These are phyloP conservation scores for Girardia tigrina DNA, from an alignment of 2,888 invertebrate species.

Conservation along the genomic window DNA sequence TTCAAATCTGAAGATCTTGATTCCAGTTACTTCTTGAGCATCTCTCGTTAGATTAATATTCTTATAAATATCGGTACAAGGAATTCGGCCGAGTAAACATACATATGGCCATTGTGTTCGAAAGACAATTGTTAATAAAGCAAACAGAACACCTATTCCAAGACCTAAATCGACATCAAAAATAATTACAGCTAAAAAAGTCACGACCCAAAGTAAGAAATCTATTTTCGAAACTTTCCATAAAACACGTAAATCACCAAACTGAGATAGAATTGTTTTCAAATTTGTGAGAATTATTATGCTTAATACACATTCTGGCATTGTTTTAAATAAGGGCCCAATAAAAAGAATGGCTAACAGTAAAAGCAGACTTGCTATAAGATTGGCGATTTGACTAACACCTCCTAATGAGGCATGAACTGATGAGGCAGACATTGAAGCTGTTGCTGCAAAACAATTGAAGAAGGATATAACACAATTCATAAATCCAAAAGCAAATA, in stretches of 20 bases:
- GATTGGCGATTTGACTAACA: constrained; percentile 64
- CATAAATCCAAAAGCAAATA: constrained; percentile 37
- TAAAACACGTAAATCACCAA: constrained; percentile 43
- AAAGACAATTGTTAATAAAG: constrained; percentile 62
- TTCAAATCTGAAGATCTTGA: constrained; percentile 45
- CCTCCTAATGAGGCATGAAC: constrained; percentile 75
- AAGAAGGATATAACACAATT: constrained; percentile 33
- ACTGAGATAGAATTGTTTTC: constrained; percentile 48
- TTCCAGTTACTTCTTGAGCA: constrained; percentile 41
- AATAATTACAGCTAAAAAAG: constrained; percentile 63
- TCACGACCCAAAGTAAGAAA: constrained; percentile 60
- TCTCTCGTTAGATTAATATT: constrained; percentile 44
- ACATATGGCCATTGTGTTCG: constrained; percentile 53
- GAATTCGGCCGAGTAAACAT: constrained; percentile 48
- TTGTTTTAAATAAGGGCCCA: constrained; percentile 70
- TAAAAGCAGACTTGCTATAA: constrained; percentile 64
- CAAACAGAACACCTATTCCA: constrained; percentile 61
- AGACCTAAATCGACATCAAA: constrained; percentile 71
- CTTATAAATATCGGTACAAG: constrained; percentile 50
- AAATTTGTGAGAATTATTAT: constrained; percentile 48
- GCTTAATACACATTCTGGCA: constrained; percentile 61
- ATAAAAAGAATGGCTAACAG: constrained; percentile 69
- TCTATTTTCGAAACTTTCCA: constrained; percentile 46
- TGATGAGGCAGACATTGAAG: constrained; percentile 52
- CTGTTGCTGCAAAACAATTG: constrained; percentile 44